Conservation (phyloP, 1,140 invertebrate genomes). For the Cryptotermes secundus region DNA sequence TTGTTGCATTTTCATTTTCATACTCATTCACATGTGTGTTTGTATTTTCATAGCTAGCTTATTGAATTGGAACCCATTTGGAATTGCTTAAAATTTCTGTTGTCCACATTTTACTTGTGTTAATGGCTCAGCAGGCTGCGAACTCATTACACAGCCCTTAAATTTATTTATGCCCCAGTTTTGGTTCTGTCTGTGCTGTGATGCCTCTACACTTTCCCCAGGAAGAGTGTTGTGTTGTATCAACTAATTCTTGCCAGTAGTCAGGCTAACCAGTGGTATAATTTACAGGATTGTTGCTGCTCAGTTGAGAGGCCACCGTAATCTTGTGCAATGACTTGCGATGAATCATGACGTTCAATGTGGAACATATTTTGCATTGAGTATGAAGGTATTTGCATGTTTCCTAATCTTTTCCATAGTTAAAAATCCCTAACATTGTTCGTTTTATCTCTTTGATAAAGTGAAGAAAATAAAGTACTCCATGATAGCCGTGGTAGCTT, state of each 20-base stretch:
- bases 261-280: slow-evolving; percentile 22
- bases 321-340: slow-evolving; percentile 20
- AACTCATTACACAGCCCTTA: too few species aligned
- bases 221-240: neutral
- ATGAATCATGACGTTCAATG: slow-evolving; percentile 21
- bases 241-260: slow-evolving; percentile 3
- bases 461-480: neutral
- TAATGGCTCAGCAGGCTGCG: too few species aligned
- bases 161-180: neutral
- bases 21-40: too few species aligned
- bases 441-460: neutral
- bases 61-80: too few species aligned
- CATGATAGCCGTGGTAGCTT: too few species aligned
- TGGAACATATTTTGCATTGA: slow-evolving; percentile 26
- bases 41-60: too few species aligned
- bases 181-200: neutral
- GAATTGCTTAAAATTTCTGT: too few species aligned
- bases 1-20: too few species aligned
- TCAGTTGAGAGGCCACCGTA: slow-evolving; percentile 12
- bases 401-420: slow-evolving; percentile 26
- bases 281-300: slow-evolving; percentile 26
- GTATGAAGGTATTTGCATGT: slow-evolving; percentile 27
- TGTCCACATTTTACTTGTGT: too few species aligned
- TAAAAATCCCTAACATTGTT: neutral
- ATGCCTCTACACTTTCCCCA: neutral